Base-by-base conservation (phyloP, 2,888 invertebrate genomes). In the Orthosia gothica region DNA sequence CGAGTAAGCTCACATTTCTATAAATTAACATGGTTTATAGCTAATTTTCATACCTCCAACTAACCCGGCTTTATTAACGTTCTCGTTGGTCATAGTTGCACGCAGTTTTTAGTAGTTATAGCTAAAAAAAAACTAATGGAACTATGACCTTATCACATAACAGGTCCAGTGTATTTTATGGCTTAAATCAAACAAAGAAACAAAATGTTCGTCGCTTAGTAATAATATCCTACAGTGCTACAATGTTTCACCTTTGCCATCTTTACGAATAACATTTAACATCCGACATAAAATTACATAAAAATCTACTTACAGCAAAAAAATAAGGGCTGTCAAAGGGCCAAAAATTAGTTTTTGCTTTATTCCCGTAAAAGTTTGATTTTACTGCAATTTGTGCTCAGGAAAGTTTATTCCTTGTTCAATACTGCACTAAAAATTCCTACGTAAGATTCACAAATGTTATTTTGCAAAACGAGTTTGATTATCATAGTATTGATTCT, bases 171-270 rank as follows among this genome's bases (percentile, higher is more conserved):
- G 62, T 61, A 57, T 74, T 47, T 73, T 70, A 64, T 66, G 63
- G 62, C 61, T 50, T 32, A 58, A 40, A 68, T 65, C 45, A 32
- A 26, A 7, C 18, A 61, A 74, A 50, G 12, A 59, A 59, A 66
- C 52, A 52, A 67, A 63, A 63, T 75, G 70, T 64, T 54, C 50
- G n/a, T 58, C 5, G 49, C 61, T 12, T 50, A 70, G 23, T 69
- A 5, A 72, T 63, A 50, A 76, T 76, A 72, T 62, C 71, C 18
- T 74, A 32, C 26, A 77, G 70, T 81, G 84, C 69, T 81, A 81
- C 81, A 70, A 74, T 77, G 68, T 77, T 62, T 83, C 74, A 84
- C 84, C 81, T 81, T 81, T 83, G 71, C 49, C 77, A 77, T 76
- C 54, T 79, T 64, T 52, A 70, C 62, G 66, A 50, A 23, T 55